Conservation (phyloP, 2,888 invertebrate genomes). For the Tryphoninae sp. region DNA sequence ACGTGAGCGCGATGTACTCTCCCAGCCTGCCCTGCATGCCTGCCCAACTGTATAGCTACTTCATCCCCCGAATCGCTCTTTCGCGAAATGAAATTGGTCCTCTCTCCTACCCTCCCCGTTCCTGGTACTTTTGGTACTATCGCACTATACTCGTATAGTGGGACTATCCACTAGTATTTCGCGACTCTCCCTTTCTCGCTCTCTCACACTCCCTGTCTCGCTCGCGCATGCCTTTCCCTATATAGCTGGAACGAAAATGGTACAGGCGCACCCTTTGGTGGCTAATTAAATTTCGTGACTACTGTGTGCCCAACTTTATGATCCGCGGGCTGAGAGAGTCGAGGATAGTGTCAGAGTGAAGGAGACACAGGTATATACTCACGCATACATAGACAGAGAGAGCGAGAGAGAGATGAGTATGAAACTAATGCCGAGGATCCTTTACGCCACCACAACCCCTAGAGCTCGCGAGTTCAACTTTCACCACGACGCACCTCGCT, state of each 20-base stretch:
- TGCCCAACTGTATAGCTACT: constrained; percentile 26
- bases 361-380: not conserved
- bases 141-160: not conserved
- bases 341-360: not conserved
- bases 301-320: constrained; percentile 70
- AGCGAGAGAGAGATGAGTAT: constrained; percentile 4
- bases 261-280: constrained; percentile 64
- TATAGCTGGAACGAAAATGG: constrained; percentile 59
- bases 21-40: constrained; percentile 50
- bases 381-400: not conserved
- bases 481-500: constrained; percentile 10
- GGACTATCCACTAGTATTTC: constrained; percentile 11
- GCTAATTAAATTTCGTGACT: constrained; percentile 73
- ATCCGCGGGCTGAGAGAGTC: constrained; percentile 60
- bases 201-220: constrained; percentile 6
- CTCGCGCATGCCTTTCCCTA: constrained; percentile 5
- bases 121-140: constrained; percentile 1
- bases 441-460: constrained; percentile 32
- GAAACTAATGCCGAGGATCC: constrained; percentile 47
- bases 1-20: constrained; percentile 57
- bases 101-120: not conserved
- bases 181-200: constrained; percentile 7
- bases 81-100: constrained; percentile 70
- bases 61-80: constrained; percentile 32
- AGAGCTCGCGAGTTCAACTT: constrained; percentile 37